Evolutionary conservation across 92 coral and sea anemone species (phyloP).

Genomic region (Bergia puertoricense): DNA sequence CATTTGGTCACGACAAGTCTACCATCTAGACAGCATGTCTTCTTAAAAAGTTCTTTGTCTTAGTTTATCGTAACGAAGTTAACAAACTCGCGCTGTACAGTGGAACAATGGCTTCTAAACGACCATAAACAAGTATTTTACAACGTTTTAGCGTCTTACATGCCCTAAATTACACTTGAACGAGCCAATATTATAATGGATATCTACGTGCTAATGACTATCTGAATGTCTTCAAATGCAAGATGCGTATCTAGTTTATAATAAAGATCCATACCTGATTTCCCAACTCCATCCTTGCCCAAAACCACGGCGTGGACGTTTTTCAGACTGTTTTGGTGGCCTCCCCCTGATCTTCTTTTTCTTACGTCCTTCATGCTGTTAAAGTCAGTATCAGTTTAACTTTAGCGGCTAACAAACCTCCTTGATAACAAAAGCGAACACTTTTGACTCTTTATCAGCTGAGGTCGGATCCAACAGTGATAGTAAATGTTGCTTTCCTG

Average conservation of each 20-base stretch:
- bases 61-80: too few species aligned
- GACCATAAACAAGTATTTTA: not conserved
- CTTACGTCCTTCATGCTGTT: conserved; percentile 43
- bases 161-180: not conserved
- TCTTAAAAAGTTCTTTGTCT: not conserved
- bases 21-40: not conserved
- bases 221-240: not conserved
- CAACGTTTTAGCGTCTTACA: not conserved
- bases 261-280: conserved; percentile 62
- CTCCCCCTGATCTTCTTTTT: conserved; percentile 48
- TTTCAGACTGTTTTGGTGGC: conserved; percentile 65
- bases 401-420: not conserved
- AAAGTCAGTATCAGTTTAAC: not conserved
- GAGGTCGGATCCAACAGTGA: not conserved
- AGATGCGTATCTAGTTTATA: not conserved
- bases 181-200: conserved; percentile 9
- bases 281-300: conserved; percentile 89
- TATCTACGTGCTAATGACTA: not conserved
- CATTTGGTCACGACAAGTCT: not conserved
- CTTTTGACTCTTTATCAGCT: not conserved
- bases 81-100: not conserved
- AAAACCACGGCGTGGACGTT: conserved; percentile 77
- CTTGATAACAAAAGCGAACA: not conserved
- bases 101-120: not conserved
- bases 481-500: not conserved